Evolutionary conservation across 1,140 invertebrate genomes (phyloP).

Genomic region (Hypothenemus hampei): DNA sequence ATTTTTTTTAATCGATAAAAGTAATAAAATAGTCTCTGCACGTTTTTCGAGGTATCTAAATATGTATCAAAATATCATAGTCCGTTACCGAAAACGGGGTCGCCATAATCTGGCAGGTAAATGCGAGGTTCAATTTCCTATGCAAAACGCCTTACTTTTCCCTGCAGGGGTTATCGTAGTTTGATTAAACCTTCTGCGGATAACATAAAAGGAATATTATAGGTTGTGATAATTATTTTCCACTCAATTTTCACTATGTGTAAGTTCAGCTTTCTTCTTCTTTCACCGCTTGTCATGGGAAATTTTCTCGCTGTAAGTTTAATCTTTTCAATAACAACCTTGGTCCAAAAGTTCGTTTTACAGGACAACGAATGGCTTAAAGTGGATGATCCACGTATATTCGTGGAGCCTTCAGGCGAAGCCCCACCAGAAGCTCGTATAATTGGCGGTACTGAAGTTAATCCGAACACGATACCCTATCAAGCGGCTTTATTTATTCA

Average conservation of each 20-base stretch:
- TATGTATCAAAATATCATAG: neutral
- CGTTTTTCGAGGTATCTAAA: neutral
- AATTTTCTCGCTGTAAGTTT: neutral
- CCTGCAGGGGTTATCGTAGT: slow-evolving; percentile 1
- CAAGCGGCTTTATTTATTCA: slow-evolving; percentile 41
- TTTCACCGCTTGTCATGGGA: neutral
- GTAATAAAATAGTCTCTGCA: no score
- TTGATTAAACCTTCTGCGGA: slow-evolving; percentile 4
- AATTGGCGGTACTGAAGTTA: slow-evolving; percentile 44
- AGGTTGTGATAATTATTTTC: neutral
- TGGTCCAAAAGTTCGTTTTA: neutral
- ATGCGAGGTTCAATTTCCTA: slow-evolving; percentile 1
- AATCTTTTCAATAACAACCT: neutral
- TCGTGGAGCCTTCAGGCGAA: slow-evolving; percentile 5
- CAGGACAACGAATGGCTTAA: slow-evolving; percentile 4
- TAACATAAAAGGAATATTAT: slow-evolving; percentile 7
- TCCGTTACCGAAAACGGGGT: slow-evolving; percentile 5
- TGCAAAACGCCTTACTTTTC: slow-evolving; percentile 6
- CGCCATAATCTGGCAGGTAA: slow-evolving; percentile 6
- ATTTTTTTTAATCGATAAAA: no score
- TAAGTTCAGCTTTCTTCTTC: neutral
- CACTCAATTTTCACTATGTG: slow-evolving; percentile 4
- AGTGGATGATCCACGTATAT: slow-evolving; percentile 5
- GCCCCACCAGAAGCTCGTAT: slow-evolving; percentile 31
- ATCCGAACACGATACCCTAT: slow-evolving; percentile 43